Conservation (phyloP, 1,140 invertebrate genomes). For the Magallana ariakensis region DNA sequence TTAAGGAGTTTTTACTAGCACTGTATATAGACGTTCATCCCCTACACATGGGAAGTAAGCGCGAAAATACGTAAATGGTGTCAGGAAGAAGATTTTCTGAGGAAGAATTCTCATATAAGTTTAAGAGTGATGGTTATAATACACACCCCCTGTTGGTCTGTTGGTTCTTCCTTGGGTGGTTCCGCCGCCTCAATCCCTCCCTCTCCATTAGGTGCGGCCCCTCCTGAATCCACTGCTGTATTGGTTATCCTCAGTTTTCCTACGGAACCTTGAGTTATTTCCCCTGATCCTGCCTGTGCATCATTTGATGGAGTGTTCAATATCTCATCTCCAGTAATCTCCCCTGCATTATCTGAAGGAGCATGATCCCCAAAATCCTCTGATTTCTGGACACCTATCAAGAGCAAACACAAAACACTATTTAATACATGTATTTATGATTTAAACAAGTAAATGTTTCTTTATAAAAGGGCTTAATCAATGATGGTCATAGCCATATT, state of each 20-base stretch:
- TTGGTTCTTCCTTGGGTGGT: background rate
- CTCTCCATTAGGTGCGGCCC: background rate
- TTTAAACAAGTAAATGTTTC: too few relatives aligned
- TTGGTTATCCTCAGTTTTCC: background rate
- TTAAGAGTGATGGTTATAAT: background rate
- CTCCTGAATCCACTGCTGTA: background rate
- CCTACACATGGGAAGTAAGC: too few relatives aligned
- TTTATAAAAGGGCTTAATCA: too few relatives aligned
- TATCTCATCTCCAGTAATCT: background rate
- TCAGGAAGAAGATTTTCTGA: too few relatives aligned
- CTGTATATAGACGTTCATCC: too few relatives aligned
- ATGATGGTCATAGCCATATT: too few relatives aligned
- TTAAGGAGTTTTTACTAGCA: too few relatives aligned
- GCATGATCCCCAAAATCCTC: slow-evolving; percentile 6
- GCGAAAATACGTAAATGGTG: too few relatives aligned
- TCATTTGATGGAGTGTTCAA: background rate
- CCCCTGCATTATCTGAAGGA: background rate
- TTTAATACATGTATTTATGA: too few relatives aligned
- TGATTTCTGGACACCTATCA: slow-evolving; percentile 4
- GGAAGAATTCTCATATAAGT: too few relatives aligned
- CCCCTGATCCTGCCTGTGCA: background rate
- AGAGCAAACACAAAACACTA: background rate
- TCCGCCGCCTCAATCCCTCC: background rate
- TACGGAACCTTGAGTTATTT: background rate
- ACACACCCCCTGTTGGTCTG: background rate